These are phyloP conservation scores for Spongilla lacustris DNA, from an alignment of 37 sponge, comb jelly and placozoan genomes.

Conservation along the genomic window DNA sequence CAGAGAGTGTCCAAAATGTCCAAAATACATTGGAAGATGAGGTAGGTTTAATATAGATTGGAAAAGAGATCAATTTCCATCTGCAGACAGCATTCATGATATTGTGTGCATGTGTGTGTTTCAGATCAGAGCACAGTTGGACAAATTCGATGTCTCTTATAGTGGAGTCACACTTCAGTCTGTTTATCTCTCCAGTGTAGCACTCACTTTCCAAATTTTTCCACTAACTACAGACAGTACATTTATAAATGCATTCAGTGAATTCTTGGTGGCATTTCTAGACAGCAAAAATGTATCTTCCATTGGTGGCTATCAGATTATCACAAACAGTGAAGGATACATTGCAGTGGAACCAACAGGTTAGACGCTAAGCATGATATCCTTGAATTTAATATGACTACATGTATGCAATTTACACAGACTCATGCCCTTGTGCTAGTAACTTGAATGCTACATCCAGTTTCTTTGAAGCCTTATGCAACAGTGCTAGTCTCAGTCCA, in stretches of 20 bases:
- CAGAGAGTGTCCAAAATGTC: not conserved
- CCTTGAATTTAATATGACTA: not conserved
- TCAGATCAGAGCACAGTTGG: constrained; percentile 8
- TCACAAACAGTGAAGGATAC: not conserved
- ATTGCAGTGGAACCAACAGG: not conserved
- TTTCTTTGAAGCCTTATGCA: not conserved
- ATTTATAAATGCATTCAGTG: not conserved
- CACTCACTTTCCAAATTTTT: constrained; percentile 9
- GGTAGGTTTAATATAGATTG: not conserved
- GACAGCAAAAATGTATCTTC: not conserved
- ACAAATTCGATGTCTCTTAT: constrained; percentile 7
- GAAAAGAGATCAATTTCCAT: no score
- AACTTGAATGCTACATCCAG: not conserved
- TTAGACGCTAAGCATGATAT: not conserved
- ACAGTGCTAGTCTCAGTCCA: not conserved
- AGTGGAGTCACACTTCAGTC: constrained; percentile 20
- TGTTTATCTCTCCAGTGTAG: constrained; percentile 6
- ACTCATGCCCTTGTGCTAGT: not conserved
- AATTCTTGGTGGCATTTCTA: not conserved
- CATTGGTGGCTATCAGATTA: not conserved
- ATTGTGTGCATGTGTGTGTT: not conserved
- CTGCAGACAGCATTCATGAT: no score
- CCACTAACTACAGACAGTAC: not conserved
- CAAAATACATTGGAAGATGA: not conserved
- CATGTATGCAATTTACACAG: not conserved